These are phyloP conservation scores for Pelobates fuscus DNA, from an alignment of 2,113 vertebrate genomes.

Conservation along the genomic window DNA sequence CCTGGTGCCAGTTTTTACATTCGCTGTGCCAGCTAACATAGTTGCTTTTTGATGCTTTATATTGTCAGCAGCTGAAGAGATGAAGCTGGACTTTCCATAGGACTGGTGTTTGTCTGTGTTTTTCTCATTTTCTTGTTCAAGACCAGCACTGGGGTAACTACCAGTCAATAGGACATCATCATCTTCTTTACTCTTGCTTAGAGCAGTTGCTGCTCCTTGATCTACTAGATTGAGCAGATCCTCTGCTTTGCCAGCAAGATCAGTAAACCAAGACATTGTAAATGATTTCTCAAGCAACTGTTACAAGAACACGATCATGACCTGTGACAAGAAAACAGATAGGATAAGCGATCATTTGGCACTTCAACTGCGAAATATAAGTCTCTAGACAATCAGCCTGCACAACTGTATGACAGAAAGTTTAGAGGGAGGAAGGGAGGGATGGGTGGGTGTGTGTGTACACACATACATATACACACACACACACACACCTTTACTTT, in stretches of 20 bases:
- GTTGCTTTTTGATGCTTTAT: constrained; percentile 83
- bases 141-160: constrained; percentile 56
- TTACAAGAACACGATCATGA: constrained; percentile 19
- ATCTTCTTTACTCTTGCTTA: constrained; percentile 70
- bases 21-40: constrained; percentile 78
- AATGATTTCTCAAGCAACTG: constrained; percentile 28
- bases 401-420: no score
- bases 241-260: constrained; percentile 92
- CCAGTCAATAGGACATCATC: constrained; percentile 56
- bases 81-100: constrained; percentile 67
- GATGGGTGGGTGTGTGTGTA: no score
- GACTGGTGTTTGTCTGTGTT: constrained; percentile 62
- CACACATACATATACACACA: no score
- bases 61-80: constrained; percentile 87
- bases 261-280: constrained; percentile 93
- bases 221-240: constrained; percentile 93
- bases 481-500: no score
- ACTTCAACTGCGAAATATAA: no score
- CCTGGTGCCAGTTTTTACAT: constrained; percentile 63
- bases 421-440: no score
- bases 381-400: no score
- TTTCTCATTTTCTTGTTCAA: constrained; percentile 57
- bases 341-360: not conserved
- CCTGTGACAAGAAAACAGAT: constrained; percentile 41
- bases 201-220: constrained; percentile 90